phyloP scores from a whole-genome alignment of 2,888 invertebrate genomes.

The Phragmatobia fuliginosa region DNA sequence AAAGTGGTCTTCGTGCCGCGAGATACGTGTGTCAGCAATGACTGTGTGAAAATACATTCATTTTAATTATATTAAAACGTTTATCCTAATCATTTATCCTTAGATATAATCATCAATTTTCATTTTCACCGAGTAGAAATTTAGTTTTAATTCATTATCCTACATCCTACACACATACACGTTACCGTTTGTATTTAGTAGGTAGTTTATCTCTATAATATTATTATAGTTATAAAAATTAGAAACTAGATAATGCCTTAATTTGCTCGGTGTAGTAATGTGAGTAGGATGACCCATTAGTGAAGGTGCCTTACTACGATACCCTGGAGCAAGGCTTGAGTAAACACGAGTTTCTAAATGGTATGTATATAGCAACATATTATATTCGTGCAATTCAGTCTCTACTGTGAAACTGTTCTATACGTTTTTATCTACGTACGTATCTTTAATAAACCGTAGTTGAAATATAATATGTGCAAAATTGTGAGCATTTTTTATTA shows the following conservation, averaged over 20 bases:
- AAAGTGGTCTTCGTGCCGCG: conserved; percentile 97
- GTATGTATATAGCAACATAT: neutral
- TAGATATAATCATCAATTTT: neutral
- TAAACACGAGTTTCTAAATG: neutral
- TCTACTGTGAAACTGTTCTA: neutral
- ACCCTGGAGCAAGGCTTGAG: conserved; percentile 1
- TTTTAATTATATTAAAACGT: neutral
- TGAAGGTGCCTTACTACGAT: conserved; percentile 12
- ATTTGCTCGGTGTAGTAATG: conserved; percentile 19
- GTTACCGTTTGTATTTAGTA: neutral
- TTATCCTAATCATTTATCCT: neutral
- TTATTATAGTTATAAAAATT: neutral
- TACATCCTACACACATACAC: no score
- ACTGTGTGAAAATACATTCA: conserved; percentile 88
- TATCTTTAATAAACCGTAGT: conserved; percentile 65
- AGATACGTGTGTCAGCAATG: conserved; percentile 97
- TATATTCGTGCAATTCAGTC: neutral
- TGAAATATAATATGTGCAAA: conserved; percentile 58
- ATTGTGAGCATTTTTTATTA: conserved; percentile 69
- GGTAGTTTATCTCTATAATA: neutral
- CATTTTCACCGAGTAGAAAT: neutral
- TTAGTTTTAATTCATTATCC: neutral
- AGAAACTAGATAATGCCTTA: neutral
- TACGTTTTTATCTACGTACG: conserved; percentile 41
- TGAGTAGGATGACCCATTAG: conserved; percentile 26